Evolutionary conservation across 1,140 invertebrate genomes (phyloP).

Genomic region (Aphidius ervi): DNA sequence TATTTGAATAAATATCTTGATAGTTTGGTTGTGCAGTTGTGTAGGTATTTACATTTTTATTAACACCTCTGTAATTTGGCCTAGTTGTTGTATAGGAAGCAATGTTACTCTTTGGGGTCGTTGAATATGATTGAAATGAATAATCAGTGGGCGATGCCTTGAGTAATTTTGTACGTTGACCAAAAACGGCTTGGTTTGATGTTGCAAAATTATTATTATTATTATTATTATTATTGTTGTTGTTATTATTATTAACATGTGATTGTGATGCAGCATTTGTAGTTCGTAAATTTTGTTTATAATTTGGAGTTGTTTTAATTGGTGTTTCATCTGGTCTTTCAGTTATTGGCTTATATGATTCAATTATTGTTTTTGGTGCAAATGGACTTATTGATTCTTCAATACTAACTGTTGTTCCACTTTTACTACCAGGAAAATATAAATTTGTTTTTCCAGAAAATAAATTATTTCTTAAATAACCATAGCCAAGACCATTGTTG

Average conservation of each 20-base stretch:
- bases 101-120: slow-evolving; percentile 17
- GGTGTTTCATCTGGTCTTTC: slow-evolving; percentile 27
- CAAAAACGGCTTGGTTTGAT: slow-evolving; percentile 26
- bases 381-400: slow-evolving; percentile 50
- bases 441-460: slow-evolving; percentile 42
- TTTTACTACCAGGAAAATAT: slow-evolving; percentile 47
- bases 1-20: slow-evolving; percentile 6
- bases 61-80: slow-evolving; percentile 18
- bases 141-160: slow-evolving; percentile 23
- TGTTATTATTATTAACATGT: no score
- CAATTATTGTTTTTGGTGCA: slow-evolving; percentile 44
- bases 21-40: slow-evolving; percentile 23
- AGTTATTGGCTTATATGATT: slow-evolving; percentile 32
- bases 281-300: not conserved
- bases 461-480: slow-evolving; percentile 39
- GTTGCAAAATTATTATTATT: slow-evolving; percentile 1
- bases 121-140: slow-evolving; percentile 24
- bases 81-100: slow-evolving; percentile 19
- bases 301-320: slow-evolving; percentile 13
- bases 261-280: not conserved
- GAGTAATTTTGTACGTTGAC: slow-evolving; percentile 40
- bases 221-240: not conserved
- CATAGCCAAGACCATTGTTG: slow-evolving; percentile 44
- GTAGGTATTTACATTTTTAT: slow-evolving; percentile 18
- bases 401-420: slow-evolving; percentile 47